Conservation (phyloP, 2,888 invertebrate genomes). For the Argynnis bischoffii region DNA sequence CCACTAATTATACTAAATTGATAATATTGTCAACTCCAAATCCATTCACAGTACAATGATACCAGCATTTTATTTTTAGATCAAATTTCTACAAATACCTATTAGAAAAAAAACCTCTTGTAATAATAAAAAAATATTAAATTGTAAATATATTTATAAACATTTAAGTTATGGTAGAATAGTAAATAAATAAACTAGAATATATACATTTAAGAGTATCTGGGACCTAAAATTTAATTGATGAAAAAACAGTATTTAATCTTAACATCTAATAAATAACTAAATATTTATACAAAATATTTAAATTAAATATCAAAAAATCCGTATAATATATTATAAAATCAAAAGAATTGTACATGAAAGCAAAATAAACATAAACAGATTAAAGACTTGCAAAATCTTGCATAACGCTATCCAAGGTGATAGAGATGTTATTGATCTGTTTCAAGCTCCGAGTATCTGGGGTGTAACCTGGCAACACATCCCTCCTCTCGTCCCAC, state of each 20-base stretch:
- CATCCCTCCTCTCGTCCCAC: slow-evolving; percentile 64
- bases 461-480: slow-evolving; percentile 76
- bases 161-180: not conserved
- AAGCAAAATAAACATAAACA: slow-evolving; percentile 16
- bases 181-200: not conserved
- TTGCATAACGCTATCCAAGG: slow-evolving; percentile 75
- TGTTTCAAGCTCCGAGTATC: slow-evolving; percentile 63
- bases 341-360: not conserved
- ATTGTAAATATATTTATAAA: not conserved
- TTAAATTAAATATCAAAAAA: not conserved
- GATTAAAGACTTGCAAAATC: slow-evolving; percentile 42
- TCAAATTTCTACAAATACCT: not conserved
- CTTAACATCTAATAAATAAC: too few relatives aligned
- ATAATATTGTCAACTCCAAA: too few relatives aligned
- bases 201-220: not conserved
- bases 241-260: too few relatives aligned
- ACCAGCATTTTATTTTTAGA: too few relatives aligned
- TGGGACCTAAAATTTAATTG: not conserved
- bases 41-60: too few relatives aligned
- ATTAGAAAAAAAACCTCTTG: not conserved
- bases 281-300: too few relatives aligned
- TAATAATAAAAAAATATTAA: not conserved
- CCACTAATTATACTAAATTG: too few relatives aligned
- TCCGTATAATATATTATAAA: too few relatives aligned
- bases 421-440: slow-evolving; percentile 78